These are phyloP conservation scores for Regulus satrapa DNA, from an alignment of 2,113 vertebrate species.

Conservation along the genomic window DNA sequence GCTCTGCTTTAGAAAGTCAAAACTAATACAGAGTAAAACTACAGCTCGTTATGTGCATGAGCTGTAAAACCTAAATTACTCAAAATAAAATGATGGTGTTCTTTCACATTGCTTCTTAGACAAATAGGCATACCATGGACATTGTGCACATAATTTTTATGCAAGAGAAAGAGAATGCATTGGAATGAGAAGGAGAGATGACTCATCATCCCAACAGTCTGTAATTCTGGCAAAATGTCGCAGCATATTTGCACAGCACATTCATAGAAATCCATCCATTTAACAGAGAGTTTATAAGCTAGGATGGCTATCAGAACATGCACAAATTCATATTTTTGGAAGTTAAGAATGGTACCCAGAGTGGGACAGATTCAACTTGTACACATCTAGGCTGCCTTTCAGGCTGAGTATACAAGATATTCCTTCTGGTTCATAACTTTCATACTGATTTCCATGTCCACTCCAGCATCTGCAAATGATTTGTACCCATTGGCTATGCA, in stretches of 20 bases:
- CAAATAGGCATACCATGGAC: not conserved
- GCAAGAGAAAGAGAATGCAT: fast-evolving
- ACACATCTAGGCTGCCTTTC: not conserved
- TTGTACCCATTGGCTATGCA: not conserved
- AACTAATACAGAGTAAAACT: not conserved
- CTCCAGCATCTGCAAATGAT: not conserved
- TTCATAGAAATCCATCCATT: not conserved
- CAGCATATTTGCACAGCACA: not conserved
- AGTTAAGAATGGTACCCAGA: not conserved
- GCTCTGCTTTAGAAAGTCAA: not conserved
- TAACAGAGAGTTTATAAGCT: not conserved
- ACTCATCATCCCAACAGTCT: not conserved
- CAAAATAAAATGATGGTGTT: not conserved
- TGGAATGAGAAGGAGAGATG: not conserved
- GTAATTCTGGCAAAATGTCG: not conserved
- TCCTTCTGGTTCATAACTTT: not conserved
- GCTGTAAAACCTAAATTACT: not conserved
- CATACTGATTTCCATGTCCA: not conserved
- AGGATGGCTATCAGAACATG: not conserved
- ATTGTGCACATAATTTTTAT: not conserved
- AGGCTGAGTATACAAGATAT: not conserved
- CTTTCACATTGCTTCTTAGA: not conserved
- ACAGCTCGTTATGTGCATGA: not conserved
- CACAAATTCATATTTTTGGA: not conserved
- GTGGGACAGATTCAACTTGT: not conserved